Evolutionary conservation across 2,888 invertebrate species (phyloP).

Genomic region (Ophion slaviceki): DNA sequence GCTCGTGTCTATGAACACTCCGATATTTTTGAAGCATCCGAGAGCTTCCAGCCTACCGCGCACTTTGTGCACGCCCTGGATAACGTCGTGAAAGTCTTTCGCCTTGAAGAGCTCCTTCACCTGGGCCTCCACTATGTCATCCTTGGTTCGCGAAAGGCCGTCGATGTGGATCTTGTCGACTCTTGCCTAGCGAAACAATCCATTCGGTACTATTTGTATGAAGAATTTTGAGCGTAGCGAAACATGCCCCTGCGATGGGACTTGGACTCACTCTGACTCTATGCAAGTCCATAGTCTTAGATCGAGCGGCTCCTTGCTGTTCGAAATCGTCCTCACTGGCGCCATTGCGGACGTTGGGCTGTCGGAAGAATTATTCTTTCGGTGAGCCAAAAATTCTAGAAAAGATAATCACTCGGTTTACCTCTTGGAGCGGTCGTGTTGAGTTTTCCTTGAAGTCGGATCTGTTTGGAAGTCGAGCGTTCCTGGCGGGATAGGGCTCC

Average conservation of each 20-base stretch:
- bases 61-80: slow-evolving; percentile 88
- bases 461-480: slow-evolving; percentile 62
- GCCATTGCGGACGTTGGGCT: not conserved
- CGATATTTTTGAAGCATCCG: slow-evolving; percentile 95
- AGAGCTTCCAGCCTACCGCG: slow-evolving; percentile 91
- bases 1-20: slow-evolving; percentile 94
- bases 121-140: slow-evolving; percentile 92
- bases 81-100: slow-evolving; percentile 93
- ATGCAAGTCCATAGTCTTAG: slow-evolving; percentile 71
- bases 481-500: slow-evolving; percentile 70
- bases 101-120: slow-evolving; percentile 93
- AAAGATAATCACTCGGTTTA: slow-evolving; percentile 48
- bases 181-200: slow-evolving; percentile 86
- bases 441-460: slow-evolving; percentile 46
- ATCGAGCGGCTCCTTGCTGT: slow-evolving; percentile 45
- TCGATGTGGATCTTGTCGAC: slow-evolving; percentile 95
- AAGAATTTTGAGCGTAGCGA: not conserved
- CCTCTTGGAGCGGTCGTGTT: slow-evolving; percentile 50
- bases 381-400: not conserved
- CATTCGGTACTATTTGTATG: not conserved
- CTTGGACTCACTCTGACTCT: slow-evolving; percentile 71
- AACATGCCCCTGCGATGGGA: not conserved
- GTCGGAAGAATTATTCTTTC: not conserved
- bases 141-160: slow-evolving; percentile 93
- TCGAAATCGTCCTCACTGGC: slow-evolving; percentile 46